Evolutionary conservation across 2,113 vertebrate species (phyloP).

Genomic region (Dasypus novemcinctus): DNA sequence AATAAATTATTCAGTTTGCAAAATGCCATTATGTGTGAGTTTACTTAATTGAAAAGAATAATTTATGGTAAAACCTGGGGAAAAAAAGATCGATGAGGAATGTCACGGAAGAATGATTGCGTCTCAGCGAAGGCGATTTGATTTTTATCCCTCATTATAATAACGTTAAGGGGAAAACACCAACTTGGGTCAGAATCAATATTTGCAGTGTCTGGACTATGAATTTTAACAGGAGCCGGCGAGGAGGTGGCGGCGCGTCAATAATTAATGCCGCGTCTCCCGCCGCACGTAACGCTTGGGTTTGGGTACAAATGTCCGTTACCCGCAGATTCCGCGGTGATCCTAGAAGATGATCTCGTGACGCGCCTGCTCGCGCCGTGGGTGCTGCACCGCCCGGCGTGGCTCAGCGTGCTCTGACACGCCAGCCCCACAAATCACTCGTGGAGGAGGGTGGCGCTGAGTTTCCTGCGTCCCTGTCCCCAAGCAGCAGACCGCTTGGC

Average conservation of each 20-base stretch:
- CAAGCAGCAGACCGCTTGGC: accelerated
- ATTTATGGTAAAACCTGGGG: constrained; percentile 88
- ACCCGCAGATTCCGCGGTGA: constrained; percentile 63
- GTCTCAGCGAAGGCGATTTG: constrained; percentile 85
- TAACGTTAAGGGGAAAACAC: constrained; percentile 87
- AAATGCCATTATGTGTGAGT: constrained; percentile 88
- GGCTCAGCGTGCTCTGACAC: constrained; percentile 46
- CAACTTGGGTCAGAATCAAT: constrained; percentile 91
- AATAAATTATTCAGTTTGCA: constrained; percentile 91
- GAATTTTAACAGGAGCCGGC: constrained; percentile 89
- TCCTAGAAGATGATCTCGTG: constrained; percentile 80
- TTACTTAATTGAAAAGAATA: constrained; percentile 92
- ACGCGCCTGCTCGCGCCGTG: constrained; percentile 40
- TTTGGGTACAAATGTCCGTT: constrained; percentile 68
- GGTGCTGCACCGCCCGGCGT: constrained; percentile 24
- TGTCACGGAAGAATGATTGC: constrained; percentile 83
- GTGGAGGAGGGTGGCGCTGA: not conserved
- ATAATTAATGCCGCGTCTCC: constrained; percentile 82
- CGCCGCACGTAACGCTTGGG: constrained; percentile 80
- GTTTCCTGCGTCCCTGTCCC: not conserved
- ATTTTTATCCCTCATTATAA: constrained; percentile 92
- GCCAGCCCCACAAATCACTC: constrained; percentile 45
- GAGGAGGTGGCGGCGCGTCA: constrained; percentile 80
- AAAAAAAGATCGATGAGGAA: constrained; percentile 86
- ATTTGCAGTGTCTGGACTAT: constrained; percentile 90